Conservation (phyloP, 2,797 vertebrate species). For the Amazona ochrocephala region DNA sequence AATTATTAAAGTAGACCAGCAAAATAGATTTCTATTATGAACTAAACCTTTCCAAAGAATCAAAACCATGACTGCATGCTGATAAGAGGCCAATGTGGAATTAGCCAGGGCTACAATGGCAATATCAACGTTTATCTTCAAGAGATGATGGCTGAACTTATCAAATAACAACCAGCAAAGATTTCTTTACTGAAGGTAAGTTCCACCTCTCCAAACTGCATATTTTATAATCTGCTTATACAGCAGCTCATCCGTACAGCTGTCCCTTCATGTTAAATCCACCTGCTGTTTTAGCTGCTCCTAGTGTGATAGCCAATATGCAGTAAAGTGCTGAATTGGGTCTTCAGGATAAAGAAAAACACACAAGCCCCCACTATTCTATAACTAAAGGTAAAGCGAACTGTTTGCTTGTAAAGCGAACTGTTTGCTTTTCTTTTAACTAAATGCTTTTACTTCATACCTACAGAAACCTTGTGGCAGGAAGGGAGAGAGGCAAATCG, state of each 20-base stretch:
- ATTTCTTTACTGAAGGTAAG: constrained; percentile 33
- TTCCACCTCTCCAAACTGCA: constrained; percentile 43
- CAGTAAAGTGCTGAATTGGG: neutral
- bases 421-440: neutral
- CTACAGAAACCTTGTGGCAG: neutral
- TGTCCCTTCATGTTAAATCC: constrained; percentile 44
- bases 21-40: constrained; percentile 24
- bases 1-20: constrained; percentile 14
- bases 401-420: neutral
- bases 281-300: constrained; percentile 28
- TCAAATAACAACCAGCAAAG: constrained; percentile 45
- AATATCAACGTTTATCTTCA: constrained; percentile 55
- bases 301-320: neutral
- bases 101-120: constrained; percentile 47
- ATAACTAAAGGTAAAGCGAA: neutral
- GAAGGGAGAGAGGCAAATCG: neutral
- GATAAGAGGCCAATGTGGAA: constrained; percentile 13
- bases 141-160: constrained; percentile 57
- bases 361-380: neutral
- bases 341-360: neutral
- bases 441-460: neutral
- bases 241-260: neutral
- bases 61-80: constrained; percentile 9
- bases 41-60: constrained; percentile 38
- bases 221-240: constrained; percentile 56